Evolutionary conservation across 2,797 vertebrate species (phyloP).

Genomic region (Neomorphus geoffroyi): DNA sequence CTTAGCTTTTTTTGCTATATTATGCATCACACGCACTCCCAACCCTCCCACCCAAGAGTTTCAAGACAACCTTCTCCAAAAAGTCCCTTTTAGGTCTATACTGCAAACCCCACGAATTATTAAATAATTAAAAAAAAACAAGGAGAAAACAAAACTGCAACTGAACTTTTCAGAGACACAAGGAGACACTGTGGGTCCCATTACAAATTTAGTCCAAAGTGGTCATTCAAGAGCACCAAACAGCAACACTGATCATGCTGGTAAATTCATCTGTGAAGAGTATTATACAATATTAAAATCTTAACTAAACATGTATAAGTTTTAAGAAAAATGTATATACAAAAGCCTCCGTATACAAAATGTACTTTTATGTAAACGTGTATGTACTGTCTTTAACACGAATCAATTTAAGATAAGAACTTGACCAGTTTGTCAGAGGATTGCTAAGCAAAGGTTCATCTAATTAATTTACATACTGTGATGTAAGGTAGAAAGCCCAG

Average conservation of each 20-base stretch:
- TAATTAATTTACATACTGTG: constrained; percentile 16
- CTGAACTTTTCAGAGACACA: constrained; percentile 26
- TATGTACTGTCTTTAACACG: constrained; percentile 60
- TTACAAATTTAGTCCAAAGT: constrained; percentile 33
- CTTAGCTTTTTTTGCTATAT: constrained; percentile 4
- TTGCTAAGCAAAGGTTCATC: constrained; percentile 28
- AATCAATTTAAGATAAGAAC: constrained; percentile 41
- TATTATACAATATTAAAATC: constrained; percentile 64
- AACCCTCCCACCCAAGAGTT: constrained; percentile 11
- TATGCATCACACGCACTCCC: background rate
- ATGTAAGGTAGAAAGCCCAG: constrained; percentile 58
- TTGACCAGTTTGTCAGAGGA: background rate
- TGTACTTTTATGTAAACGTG: constrained; percentile 69
- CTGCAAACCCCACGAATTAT: background rate
- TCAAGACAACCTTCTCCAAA: background rate
- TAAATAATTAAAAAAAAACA: background rate
- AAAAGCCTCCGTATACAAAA: constrained; percentile 70
- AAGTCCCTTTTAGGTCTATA: background rate
- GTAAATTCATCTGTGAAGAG: constrained; percentile 52
- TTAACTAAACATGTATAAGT: constrained; percentile 56
- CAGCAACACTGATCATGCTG: constrained; percentile 63
- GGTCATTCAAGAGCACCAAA: constrained; percentile 62
- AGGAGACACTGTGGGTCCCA: constrained; percentile 16
- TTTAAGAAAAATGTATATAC: constrained; percentile 73
- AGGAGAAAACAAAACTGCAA: background rate